phyloP scores from a whole-genome alignment of 2,797 vertebrate species.

The Rhincodon typus region DNA sequence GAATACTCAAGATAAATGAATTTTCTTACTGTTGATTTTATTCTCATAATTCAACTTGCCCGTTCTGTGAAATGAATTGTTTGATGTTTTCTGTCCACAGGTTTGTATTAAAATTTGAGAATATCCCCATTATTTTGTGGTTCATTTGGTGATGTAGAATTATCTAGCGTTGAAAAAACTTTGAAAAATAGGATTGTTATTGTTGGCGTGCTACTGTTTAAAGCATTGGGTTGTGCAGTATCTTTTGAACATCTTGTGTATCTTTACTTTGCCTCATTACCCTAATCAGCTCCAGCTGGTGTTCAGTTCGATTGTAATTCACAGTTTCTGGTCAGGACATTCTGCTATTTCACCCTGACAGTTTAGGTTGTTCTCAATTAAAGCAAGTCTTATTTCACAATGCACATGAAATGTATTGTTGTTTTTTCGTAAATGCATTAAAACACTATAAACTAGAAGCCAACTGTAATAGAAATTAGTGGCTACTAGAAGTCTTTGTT shows the following conservation, averaged over 20 bases:
- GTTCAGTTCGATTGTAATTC: not conserved
- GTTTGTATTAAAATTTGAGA: not conserved
- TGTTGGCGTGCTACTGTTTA: not conserved
- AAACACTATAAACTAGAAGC: not conserved
- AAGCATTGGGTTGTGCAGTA: not conserved
- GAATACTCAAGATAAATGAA: too few relatives aligned
- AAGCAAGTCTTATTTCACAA: not conserved
- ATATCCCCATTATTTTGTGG: not conserved
- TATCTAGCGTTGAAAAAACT: not conserved
- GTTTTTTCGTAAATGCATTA: not conserved
- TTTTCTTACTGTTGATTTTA: not conserved
- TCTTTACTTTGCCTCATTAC: constrained; percentile 1
- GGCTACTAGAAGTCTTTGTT: not conserved
- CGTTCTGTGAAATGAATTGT: not conserved
- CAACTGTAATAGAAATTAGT: not conserved
- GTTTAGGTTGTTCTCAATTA: not conserved
- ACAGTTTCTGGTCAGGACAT: not conserved
- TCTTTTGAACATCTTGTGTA: not conserved
- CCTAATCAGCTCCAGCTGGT: not conserved
- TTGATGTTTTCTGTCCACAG: not conserved
- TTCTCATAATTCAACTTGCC: not conserved
- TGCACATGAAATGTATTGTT: not conserved
- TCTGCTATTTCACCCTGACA: not conserved
- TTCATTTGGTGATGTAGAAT: not conserved
- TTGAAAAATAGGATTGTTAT: not conserved